Evolutionary conservation across 2,888 invertebrate species (phyloP).

Genomic region (Mesorhabditis spiculigera): DNA sequence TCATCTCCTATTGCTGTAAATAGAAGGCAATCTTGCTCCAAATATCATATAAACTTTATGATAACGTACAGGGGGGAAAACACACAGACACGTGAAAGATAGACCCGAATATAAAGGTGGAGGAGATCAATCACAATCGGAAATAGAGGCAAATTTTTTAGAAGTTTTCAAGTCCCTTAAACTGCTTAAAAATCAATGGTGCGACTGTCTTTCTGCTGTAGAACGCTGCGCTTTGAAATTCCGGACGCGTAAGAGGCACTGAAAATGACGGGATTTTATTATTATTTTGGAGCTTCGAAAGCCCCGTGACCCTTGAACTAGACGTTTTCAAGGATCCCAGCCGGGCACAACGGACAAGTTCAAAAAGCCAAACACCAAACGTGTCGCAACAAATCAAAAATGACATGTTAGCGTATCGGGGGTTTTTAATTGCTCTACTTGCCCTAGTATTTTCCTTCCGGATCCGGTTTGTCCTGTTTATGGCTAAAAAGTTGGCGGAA

Average conservation of each 20-base stretch:
- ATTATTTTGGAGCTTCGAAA: too few species aligned
- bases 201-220: constrained; percentile 5
- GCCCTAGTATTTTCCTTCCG: neutral
- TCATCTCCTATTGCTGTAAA: constrained; percentile 5
- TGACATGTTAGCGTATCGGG: too few species aligned
- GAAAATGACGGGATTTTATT: neutral
- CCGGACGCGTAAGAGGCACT: neutral
- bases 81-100: neutral
- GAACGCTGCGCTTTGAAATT: neutral
- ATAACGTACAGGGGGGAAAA: neutral
- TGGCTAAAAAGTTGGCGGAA: neutral
- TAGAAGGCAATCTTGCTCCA: neutral
- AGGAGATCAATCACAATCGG: too few species aligned
- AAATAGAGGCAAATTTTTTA: too few species aligned
- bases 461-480: neutral
- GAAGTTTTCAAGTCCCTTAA: neutral
- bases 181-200: neutral
- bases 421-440: too few species aligned
- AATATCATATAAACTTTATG: neutral
- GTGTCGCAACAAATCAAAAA: too few species aligned
- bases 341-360: too few species aligned
- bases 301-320: too few species aligned
- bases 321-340: too few species aligned
- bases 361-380: too few species aligned
- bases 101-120: neutral